Evolutionary conservation across 2,797 vertebrate genomes (phyloP), one percentile per base, ranked within the genome.

Genomic region (Typhlichthys eigenmanni): DNA sequence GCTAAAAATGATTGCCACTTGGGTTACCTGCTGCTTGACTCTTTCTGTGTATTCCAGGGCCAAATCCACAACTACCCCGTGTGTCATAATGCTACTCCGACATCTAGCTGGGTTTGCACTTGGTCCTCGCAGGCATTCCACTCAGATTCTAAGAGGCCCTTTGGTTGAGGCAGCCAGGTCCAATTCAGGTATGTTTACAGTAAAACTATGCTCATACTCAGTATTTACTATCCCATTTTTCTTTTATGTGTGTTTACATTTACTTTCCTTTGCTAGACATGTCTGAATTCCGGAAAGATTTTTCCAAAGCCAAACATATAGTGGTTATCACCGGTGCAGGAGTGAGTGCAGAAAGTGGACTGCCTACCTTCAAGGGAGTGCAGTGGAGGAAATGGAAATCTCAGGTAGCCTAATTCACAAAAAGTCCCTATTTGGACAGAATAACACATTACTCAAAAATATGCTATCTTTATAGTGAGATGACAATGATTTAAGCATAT

Each of bases 331-430:
- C 97, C 0, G 97, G 97, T 3, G 96, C 97, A 0, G 97, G 97
- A 0, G 92, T 98, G 24, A 96, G 95, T 1, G 95, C 95, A 0
- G 97, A 98, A 86, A 98, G 97, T 0, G 96, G 97, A 0, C 89
- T 99, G 0, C 96, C 95, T 0, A 97, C 95, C 12, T 98, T 98
- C 90, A 88, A 95, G 81, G 96, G 95, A 58, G 87, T 96, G 24
- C 94, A 92, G 60, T 99, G 97, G 97, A 95, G 97, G 55, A 95
- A 92, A 78, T 99, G 97, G 97, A 92, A 93, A 71, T 93, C 96
- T 13, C 95, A 98, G 95, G 97, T 97, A 29, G 24, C 24, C 24
- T 29, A 58, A n/a, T 80, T 63, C 12, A n/a, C 47, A 1, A 17
- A 68, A 14, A 53, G 58, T 3, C 3, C 3, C 13, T 9, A 11